Base-by-base conservation (phyloP, 2,113 vertebrate genomes). In the Mugil cephalus region DNA sequence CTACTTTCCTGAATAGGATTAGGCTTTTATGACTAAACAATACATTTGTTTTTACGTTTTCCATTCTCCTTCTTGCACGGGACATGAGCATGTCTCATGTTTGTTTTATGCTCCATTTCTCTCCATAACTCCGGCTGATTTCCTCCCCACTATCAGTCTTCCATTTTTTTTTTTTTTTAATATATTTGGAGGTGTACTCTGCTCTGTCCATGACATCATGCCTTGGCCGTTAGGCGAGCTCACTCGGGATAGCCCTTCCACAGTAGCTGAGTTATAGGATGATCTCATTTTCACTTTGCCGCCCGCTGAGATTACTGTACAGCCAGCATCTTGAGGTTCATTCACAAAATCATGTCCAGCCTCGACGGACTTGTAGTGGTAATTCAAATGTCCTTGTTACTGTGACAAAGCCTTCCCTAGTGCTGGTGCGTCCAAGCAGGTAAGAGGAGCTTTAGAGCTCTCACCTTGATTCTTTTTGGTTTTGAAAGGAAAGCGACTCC, bases 221-320 rank as follows among this genome's bases (percentile, higher is more conserved):
- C 69, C 84, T 91, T 91, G 87, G 89, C 90, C 76, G 62, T 8
- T 8, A 13, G 39, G 60, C 19, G 30, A 48, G 73, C 73, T 74
- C 78, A 64, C 55, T 8, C 7, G 78, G 80, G 72, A 89, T 21
- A 61, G 40, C 58, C 61, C 74, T 69, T 90, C 77, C 55, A 80
- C 88, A 80, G 89, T 88, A 91, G 89, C 91, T 67, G 78, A 84
- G 71, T 89, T 88, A 87, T 79, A 87, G 79, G 82, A 88, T 89
- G 87, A 84, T 82, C 71, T 87, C 71, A 86, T 85, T 87, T 82
- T 83, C n/a, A 24, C 69, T 55, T 62, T 52, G 65, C 74, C 10
- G 64, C 74, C 71, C 54, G 1, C 54, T 63, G 58, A 82, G 63
- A 77, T 84, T 75, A 39, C 52, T 30, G 53, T 40, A 62, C 77